A percentile compares a stretch with the other conserved stretches of the same genome.
Conservation (phyloP, 2,113 vertebrate species). For the Lonchura striata region DNA sequence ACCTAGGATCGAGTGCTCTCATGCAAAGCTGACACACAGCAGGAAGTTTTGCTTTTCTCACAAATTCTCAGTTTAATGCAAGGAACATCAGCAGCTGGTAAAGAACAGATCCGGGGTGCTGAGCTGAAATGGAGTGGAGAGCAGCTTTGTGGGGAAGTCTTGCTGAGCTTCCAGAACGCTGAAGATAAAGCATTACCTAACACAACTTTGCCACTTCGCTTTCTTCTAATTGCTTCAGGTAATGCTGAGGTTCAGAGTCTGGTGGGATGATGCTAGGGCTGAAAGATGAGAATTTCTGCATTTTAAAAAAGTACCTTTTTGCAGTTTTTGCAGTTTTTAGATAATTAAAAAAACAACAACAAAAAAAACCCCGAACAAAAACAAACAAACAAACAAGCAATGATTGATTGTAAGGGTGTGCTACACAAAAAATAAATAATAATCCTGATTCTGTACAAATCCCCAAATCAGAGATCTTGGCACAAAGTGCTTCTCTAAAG, state of each 20-base stretch:
- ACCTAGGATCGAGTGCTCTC: conserved; percentile 49
- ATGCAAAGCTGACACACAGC: conserved; percentile 57
- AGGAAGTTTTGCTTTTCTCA: conserved; percentile 63
- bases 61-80: conserved; percentile 56
- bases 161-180: conserved; percentile 57
- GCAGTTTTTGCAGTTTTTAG: no score
- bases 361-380: background rate
- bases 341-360: no score
- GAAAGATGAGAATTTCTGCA: background rate
- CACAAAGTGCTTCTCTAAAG: background rate
- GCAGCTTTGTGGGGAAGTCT: conserved; percentile 41
- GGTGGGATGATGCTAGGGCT: background rate
- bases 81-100: conserved; percentile 56
- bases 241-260: conserved; percentile 29
- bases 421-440: background rate
- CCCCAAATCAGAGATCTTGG: background rate
- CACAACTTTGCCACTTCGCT: conserved; percentile 23
- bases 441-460: background rate
- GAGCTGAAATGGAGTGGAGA: conserved; percentile 31
- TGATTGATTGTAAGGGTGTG: background rate
- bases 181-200: conserved; percentile 41
- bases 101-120: conserved; percentile 41
- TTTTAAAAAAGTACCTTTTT: background rate
- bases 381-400: background rate
- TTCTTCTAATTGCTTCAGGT: conserved; percentile 49